Percentiles rank a stretch among this genome's conserved stretches.
Conservation (phyloP, 2,113 vertebrate genomes). For the Synchiropus splendidus region DNA sequence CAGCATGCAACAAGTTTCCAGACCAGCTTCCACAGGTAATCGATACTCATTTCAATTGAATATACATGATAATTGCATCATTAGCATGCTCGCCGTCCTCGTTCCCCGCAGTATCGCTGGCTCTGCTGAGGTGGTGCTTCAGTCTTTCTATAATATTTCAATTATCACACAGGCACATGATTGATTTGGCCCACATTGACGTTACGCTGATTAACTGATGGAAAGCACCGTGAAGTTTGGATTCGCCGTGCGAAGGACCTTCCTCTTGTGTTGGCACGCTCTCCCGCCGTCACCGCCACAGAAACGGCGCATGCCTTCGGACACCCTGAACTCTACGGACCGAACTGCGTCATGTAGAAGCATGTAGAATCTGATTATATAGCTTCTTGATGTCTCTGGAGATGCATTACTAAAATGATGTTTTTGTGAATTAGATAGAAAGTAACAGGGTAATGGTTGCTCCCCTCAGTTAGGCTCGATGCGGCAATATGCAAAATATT, state of each 20-base stretch:
- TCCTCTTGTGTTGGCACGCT: not conserved
- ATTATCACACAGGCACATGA: conserved; percentile 84
- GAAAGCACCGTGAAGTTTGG: conserved; percentile 34
- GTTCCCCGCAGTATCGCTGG: conserved; percentile 8
- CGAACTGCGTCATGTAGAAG: conserved; percentile 4
- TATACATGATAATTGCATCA: not conserved
- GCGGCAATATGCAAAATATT: no score
- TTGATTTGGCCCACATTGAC: conserved; percentile 97
- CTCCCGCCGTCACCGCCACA: not conserved
- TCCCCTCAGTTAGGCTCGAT: conserved; percentile 56
- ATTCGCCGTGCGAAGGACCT: not conserved
- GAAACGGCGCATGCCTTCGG: not conserved
- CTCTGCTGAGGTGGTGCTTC: conserved; percentile 3
- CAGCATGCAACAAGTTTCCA: conserved; percentile 88
- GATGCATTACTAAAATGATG: conserved; percentile 22
- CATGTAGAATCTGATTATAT: conserved; percentile 10
- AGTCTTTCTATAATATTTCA: conserved; percentile 20
- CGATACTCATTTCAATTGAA: not conserved
- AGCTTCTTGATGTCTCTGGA: conserved; percentile 9
- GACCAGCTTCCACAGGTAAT: conserved; percentile 94
- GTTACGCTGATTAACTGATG: conserved; percentile 91
- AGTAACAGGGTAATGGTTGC: conserved; percentile 88
- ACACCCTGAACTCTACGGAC: not conserved
- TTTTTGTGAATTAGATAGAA: conserved; percentile 35
- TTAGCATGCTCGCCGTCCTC: not conserved